These are phyloP conservation scores for Chionoecetes opilio DNA, from an alignment of 1,140 invertebrate species.

Conservation along the genomic window DNA sequence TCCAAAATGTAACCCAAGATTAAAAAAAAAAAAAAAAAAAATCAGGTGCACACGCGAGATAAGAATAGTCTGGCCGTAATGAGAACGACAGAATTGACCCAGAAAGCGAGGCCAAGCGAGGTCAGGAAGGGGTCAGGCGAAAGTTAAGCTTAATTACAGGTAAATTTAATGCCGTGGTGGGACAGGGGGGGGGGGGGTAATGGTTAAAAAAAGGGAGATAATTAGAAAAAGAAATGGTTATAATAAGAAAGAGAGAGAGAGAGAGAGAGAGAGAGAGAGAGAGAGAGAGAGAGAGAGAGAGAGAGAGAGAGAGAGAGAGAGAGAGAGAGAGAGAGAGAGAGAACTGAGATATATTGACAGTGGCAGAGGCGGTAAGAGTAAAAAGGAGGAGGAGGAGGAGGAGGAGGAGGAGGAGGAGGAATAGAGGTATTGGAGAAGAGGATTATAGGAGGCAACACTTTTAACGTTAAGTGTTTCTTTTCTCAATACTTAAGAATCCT, in stretches of 20 bases:
- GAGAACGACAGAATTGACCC: not conserved
- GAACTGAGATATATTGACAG: not conserved
- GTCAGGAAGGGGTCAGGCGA: not conserved
- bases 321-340: slow-evolving; percentile 27
- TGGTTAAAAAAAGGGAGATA: not conserved
- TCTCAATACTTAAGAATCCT: no score
- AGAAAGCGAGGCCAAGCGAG: not conserved
- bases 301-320: slow-evolving; percentile 27
- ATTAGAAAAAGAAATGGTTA: not conserved
- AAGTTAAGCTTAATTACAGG: not conserved
- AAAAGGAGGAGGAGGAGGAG: not conserved
- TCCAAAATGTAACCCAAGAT: no score
- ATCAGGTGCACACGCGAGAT: no score
- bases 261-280: not conserved
- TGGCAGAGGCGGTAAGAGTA: not conserved
- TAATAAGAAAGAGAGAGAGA: no score
- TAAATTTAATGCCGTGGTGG: not conserved
- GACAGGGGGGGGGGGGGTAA: not conserved
- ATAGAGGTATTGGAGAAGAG: not conserved
- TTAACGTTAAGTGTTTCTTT: no score
- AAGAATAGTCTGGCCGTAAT: no score
- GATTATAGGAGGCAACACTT: no score
- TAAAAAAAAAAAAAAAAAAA: no score
- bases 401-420: slow-evolving; percentile 22
- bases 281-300: slow-evolving; percentile 14